These are phyloP conservation scores for Toxotes jaculatrix DNA, from an alignment of 2,113 vertebrate species.

Conservation along the genomic window DNA sequence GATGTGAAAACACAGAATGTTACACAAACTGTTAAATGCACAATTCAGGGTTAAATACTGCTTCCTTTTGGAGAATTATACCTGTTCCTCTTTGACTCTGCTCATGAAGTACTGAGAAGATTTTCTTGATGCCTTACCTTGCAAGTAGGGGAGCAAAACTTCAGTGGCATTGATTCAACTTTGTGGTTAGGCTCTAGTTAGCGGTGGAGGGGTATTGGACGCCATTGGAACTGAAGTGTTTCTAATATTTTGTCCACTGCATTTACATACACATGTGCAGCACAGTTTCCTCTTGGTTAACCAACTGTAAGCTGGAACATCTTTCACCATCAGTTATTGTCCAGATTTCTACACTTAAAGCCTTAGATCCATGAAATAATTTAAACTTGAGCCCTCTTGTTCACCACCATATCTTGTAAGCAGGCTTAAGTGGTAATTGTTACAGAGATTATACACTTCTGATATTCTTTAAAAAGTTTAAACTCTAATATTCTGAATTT, in stretches of 20 bases:
- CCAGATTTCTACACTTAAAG: neutral
- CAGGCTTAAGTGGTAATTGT: neutral
- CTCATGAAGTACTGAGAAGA: neutral
- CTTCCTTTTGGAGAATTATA: neutral
- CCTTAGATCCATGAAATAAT: neutral
- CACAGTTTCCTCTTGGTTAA: neutral
- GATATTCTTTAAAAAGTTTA: no score
- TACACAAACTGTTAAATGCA: neutral
- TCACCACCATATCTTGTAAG: neutral
- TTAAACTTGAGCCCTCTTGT: neutral
- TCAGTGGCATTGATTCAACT: no score
- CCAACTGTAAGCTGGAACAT: neutral
- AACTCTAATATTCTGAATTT: no score
- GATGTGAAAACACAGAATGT: neutral
- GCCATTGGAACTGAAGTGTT: neutral
- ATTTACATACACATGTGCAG: neutral
- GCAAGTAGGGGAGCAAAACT: neutral
- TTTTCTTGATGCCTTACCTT: neutral
- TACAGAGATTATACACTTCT: neutral
- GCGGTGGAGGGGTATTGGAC: neutral
- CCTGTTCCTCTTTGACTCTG: neutral
- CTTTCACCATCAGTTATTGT: neutral
- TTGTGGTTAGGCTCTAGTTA: neutral
- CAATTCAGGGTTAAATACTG: neutral
- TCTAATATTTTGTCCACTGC: neutral